These are phyloP conservation scores for Andrena flavipes DNA, from an alignment of 2,888 invertebrate species.

Conservation along the genomic window DNA sequence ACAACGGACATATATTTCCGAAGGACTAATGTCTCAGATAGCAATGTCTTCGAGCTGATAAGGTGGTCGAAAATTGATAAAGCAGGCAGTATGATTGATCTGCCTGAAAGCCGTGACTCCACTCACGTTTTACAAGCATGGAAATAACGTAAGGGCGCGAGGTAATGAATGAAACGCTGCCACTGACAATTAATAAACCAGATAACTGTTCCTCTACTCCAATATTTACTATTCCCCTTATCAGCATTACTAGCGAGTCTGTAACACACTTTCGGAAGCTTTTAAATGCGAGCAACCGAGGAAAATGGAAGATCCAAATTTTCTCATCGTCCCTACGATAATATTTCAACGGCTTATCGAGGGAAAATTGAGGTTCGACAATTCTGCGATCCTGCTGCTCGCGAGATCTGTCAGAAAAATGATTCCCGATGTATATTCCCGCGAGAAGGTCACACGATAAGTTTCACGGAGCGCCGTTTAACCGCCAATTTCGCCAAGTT, in stretches of 20 bases:
- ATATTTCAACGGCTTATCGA: too few species aligned
- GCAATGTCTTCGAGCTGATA: background rate
- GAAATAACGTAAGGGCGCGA: too few species aligned
- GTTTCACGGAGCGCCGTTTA: background rate
- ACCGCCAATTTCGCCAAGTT: conserved; percentile 17
- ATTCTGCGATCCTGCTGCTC: too few species aligned
- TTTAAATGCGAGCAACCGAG: too few species aligned
- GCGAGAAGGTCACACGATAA: background rate
- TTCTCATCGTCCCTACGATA: too few species aligned
- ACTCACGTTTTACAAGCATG: background rate
- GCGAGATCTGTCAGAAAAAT: too few species aligned
- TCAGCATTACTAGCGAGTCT: too few species aligned
- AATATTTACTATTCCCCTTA: background rate
- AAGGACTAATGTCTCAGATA: background rate
- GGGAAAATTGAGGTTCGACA: too few species aligned
- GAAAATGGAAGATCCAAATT: too few species aligned
- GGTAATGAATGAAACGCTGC: background rate
- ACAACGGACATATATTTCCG: too few species aligned
- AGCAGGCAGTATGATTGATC: background rate
- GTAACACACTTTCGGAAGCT: too few species aligned
- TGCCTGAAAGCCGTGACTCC: background rate
- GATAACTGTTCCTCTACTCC: background rate
- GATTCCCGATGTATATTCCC: background rate
- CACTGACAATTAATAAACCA: background rate
- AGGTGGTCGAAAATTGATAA: conserved; percentile 1